Conservation (phyloP, 2,888 invertebrate species). For the Hypolimnas misippus region DNA sequence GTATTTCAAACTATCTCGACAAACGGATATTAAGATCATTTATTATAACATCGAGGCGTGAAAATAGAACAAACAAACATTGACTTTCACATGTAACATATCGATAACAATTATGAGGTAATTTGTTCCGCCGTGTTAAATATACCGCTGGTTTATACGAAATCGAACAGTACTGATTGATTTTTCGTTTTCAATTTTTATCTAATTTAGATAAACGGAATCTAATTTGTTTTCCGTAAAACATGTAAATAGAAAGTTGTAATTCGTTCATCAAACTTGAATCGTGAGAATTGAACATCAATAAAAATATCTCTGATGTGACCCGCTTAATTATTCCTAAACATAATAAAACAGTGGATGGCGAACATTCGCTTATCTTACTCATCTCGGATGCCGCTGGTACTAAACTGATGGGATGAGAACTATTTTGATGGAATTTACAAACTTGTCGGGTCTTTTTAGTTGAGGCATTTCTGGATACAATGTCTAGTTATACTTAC, state of each 20-base stretch:
- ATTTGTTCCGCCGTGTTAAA: not conserved
- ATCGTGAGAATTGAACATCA: conserved; percentile 6
- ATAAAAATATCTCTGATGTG: conserved; percentile 1
- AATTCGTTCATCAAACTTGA: conserved; percentile 7
- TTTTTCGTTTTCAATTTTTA: not conserved
- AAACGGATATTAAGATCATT: not conserved
- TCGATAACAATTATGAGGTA: not conserved
- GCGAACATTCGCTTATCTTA: not conserved
- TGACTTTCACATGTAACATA: not conserved
- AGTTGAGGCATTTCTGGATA: not conserved
- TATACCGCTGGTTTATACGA: not conserved
- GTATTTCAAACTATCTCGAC: too few species aligned
- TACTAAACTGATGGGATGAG: not conserved
- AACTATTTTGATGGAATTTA: not conserved
- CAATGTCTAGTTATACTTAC: not conserved
- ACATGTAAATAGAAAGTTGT: conserved; percentile 9
- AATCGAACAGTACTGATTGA: not conserved
- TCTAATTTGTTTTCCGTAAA: conserved; percentile 2
- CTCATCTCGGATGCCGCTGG: not conserved
- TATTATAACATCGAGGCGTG: not conserved
- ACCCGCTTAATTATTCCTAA: conserved; percentile 8
- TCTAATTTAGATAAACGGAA: not conserved
- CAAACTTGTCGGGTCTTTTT: not conserved
- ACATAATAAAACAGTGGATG: conserved; percentile 6
- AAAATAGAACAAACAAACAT: not conserved